Evolutionary conservation across 1,140 invertebrate species (phyloP), one percentile per base, ranked within the genome.

Genomic region (Caenorhabditis tropicalis): DNA sequence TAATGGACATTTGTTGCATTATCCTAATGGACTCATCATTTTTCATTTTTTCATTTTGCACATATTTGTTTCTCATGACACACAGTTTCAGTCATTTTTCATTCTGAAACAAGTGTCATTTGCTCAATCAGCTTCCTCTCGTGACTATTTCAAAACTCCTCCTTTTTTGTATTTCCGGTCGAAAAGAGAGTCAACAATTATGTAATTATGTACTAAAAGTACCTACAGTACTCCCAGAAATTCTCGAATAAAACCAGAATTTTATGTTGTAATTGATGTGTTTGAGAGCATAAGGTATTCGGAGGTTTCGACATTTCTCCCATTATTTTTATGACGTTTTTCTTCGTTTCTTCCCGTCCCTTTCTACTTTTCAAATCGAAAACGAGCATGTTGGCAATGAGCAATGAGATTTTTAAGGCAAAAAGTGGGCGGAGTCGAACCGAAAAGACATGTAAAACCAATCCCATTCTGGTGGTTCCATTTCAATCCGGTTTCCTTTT

Each of bases 381-480:
- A 58, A 58, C n/a, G 53, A 58, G 24, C 53, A 58, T 27, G n/a
- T 58, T 58, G 53, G 53, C 53, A 58, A 58, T 58, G 53, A 36
- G 29, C 29, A 36, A 65, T 36, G 29, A 36, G 31, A 65, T 65
- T 65, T 65, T 65, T 36, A 27, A 36, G 16, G 19, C 7, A 19
- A 65, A 27, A 36, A 36, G 49, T 3, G 16, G 58, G 58, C 58
- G 31, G 58, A 65, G 31, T 31, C 58, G 19, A 19, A 5, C 33
- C 49, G n/a, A 51, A 51, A 51, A 51, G 49, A 58, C 9, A 65
- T 36, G 31, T 15, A 65, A 65, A 51, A 65, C 16, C 58, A 65
- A 65, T 36, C 33, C 31, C 58, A 33, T 36, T 36, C 33, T 19
- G 15, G 29, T 51, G 2, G 16, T 51, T 51, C 49, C 49, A 46